Evolutionary conservation across 2,113 vertebrate species (phyloP), one percentile per base, ranked within the genome.

Genomic region (Oncorhynchus clarkii): DNA sequence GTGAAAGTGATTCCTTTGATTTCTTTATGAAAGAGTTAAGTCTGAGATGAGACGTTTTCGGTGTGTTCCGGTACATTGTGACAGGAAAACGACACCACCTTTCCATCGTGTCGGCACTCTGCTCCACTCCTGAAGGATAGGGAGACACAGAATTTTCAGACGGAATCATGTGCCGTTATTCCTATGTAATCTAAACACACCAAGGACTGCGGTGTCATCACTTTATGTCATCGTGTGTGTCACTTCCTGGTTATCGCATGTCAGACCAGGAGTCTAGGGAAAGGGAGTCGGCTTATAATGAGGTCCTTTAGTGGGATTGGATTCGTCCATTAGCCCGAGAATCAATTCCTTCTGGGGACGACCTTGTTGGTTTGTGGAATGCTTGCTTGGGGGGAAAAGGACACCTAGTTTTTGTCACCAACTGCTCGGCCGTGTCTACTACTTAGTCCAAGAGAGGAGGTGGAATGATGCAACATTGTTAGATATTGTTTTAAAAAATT

Each of bases 171-270:
- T 84, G 82, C 73, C 79, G 74, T 79, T 86, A 73, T 84, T 78
- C 77, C 79, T 16, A 31, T 75, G 81, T 82, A 86, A 73, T 80
- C 75, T 79, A 85, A 88, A 85, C 83, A 85, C 27, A 9, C 22
- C 70, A 70, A 77, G 71, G 86, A 88, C 79, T 73, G 88, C 85
- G 14, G 31, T 83, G 80, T 87, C 84, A 87, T 86, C 85, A 85
- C 79, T 86, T 87, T 86, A 78, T 78, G 80, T 71, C 16, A 54
- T 54, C 48, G 29, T 24, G 65, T 7, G 72, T 72, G 80, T 83
- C 79, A 84, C 79, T 78, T 86, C 84, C 78, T 70, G 62, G 70
- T 78, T 71, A 54, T 54, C 48, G 45, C 65, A 59, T 59, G 70
- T 27, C 18, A 34, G 51, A 73, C 31, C 26, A n/a, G 24, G 26